A percentile compares a stretch with the other conserved stretches of the same genome.
Evolutionary conservation across 1,140 invertebrate genomes (phyloP).

Genomic region (Zaprionus kolodkinae): DNA sequence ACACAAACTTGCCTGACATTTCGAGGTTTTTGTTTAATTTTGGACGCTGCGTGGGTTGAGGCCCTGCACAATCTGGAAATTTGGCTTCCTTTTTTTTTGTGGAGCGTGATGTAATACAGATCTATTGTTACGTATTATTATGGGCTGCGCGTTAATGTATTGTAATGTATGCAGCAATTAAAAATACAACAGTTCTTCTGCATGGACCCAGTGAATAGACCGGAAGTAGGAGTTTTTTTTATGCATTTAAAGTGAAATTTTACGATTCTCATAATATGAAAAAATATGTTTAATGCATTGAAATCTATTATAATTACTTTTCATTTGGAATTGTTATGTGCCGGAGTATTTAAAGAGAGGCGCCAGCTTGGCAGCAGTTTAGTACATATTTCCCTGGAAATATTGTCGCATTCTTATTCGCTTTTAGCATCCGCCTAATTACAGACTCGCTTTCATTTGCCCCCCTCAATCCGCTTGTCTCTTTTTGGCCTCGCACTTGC

Average conservation of each 20-base stretch:
- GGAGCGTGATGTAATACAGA: slow-evolving; percentile 61
- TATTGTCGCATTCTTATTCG: no score
- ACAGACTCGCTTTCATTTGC: slow-evolving; percentile 19
- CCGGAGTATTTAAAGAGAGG: background rate
- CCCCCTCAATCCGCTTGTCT: slow-evolving; percentile 20
- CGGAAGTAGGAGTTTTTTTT: slow-evolving; percentile 9
- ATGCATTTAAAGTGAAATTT: slow-evolving; percentile 49
- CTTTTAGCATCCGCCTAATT: slow-evolving; percentile 4
- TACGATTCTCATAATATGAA: slow-evolving; percentile 50
- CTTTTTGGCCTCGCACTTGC: slow-evolving; percentile 48
- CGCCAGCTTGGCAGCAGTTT: background rate
- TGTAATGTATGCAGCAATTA: slow-evolving; percentile 81
- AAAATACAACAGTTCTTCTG: slow-evolving; percentile 65
- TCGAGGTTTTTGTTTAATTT: slow-evolving; percentile 28
- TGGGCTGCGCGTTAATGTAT: background rate
- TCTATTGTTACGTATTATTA: slow-evolving; percentile 45
- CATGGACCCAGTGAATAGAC: background rate
- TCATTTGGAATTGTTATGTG: background rate
- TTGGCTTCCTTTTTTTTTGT: slow-evolving; percentile 17
- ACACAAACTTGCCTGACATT: slow-evolving; percentile 17
- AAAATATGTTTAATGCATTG: background rate
- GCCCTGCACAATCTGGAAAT: slow-evolving; percentile 10
- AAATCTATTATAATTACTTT: background rate
- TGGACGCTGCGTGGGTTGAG: slow-evolving; percentile 17
- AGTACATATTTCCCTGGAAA: background rate